Evolutionary conservation across 2,797 vertebrate species (phyloP).

Genomic region (Decapterus maruadsi): DNA sequence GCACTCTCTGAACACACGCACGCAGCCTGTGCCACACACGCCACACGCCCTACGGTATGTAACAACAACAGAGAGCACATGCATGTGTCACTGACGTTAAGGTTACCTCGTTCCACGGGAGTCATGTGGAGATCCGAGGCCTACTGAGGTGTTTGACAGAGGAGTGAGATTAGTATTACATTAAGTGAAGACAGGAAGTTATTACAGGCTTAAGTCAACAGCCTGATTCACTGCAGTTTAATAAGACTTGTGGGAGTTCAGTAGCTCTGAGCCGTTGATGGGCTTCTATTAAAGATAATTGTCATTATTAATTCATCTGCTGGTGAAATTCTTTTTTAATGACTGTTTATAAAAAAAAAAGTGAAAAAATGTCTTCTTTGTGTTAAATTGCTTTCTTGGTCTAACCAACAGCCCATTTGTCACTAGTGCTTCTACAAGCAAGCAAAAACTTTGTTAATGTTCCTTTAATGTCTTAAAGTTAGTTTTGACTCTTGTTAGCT

Average conservation of each 20-base stretch:
- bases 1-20: conserved; percentile 32
- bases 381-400: background rate
- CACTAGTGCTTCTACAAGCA: too few species aligned
- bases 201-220: conserved; percentile 1
- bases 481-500: background rate
- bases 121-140: background rate
- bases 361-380: background rate
- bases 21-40: conserved; percentile 22
- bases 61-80: conserved; percentile 36
- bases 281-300: background rate
- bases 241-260: background rate
- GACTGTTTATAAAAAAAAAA: too few species aligned
- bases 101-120: conserved; percentile 34
- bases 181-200: background rate
- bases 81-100: conserved; percentile 19
- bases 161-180: conserved; percentile 10
- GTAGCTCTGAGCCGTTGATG: background rate
- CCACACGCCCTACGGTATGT: background rate
- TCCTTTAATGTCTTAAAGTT: fast-evolving
- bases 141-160: background rate
- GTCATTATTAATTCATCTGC: background rate
- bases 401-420: background rate
- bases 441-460: background rate
- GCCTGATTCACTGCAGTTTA: conserved; percentile 6
- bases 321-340: background rate